Percentiles rank a stretch among this genome's conserved stretches.
Evolutionary conservation across 2,113 vertebrate genomes (phyloP).

Genomic region (Dryoscopus gambensis): DNA sequence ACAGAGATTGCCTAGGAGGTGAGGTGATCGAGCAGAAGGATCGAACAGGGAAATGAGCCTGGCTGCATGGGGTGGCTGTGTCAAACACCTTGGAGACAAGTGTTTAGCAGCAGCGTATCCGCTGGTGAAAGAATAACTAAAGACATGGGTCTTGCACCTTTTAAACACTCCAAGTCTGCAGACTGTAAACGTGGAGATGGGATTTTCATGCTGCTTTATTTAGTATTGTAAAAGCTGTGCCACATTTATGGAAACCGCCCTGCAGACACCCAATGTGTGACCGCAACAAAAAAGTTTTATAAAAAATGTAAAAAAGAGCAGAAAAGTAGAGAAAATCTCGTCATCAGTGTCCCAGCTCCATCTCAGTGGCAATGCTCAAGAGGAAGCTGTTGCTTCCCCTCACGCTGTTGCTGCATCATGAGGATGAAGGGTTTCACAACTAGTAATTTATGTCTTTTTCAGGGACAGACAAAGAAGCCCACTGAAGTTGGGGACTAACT

Average conservation of each 20-base stretch:
- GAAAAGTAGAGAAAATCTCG: not conserved
- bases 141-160: not conserved
- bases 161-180: not conserved
- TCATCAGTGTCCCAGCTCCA: not conserved
- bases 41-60: fast-evolving
- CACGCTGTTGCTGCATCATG: fast-evolving
- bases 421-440: not conserved
- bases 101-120: not conserved
- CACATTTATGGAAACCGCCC: not conserved
- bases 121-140: not conserved
- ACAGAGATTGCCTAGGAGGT: not conserved
- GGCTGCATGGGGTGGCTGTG: fast-evolving
- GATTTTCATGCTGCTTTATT: conserved; percentile 2
- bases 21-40: not conserved
- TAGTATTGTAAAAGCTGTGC: not conserved
- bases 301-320: too few species aligned
- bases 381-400: not conserved
- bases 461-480: not conserved
- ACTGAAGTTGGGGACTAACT: not conserved
- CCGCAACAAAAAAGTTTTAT: fast-evolving
- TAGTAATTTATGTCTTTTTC: not conserved
- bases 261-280: not conserved
- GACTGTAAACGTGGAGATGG: not conserved
- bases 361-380: not conserved
- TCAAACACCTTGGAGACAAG: not conserved